Conservation (phyloP, 2,797 vertebrate species). For the Danio jaintianensis region DNA sequence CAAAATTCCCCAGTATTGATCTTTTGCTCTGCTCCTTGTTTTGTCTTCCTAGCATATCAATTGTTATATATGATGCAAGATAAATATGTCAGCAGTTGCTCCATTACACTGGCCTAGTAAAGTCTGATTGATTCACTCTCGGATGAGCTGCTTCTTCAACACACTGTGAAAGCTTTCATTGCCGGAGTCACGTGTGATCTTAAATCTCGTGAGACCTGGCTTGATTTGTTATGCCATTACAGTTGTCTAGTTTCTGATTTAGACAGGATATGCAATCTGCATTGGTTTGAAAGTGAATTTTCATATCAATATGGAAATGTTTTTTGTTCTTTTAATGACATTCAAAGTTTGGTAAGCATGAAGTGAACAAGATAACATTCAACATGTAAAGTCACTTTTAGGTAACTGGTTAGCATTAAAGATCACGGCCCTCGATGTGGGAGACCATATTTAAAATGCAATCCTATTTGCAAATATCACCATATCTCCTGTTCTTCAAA, state of each 20-base stretch:
- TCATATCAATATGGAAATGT: neutral
- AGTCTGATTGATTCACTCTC: conserved; percentile 72
- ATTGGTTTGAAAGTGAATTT: neutral
- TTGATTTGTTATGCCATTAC: conserved; percentile 5
- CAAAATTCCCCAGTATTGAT: conserved; percentile 21
- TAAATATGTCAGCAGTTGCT: conserved; percentile 56
- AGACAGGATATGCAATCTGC: neutral
- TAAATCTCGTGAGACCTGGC: conserved; percentile 52
- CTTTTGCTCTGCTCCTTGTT: conserved; percentile 14
- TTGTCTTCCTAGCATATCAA: conserved; percentile 1
- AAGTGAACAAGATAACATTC: conserved; percentile 19
- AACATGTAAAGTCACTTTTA: neutral
- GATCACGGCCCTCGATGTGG: conserved; percentile 4
- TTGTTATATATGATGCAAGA: conserved; percentile 40
- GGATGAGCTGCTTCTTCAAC: conserved; percentile 68
- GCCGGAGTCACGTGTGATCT: conserved; percentile 64
- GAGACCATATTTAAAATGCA: conserved; percentile 14
- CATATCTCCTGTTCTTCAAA: conserved; percentile 32
- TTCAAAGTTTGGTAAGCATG: neutral
- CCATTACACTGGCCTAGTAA: conserved; percentile 63
- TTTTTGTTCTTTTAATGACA: neutral
- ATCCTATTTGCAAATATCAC: conserved; percentile 32
- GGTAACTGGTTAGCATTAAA: conserved; percentile 5
- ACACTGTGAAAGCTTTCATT: conserved; percentile 74
- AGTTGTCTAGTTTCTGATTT: neutral